Percentiles rank a stretch among this genome's conserved stretches.
These are phyloP conservation scores for Melieria crassipennis DNA, from an alignment of 2,888 invertebrate genomes.

Conservation along the genomic window DNA sequence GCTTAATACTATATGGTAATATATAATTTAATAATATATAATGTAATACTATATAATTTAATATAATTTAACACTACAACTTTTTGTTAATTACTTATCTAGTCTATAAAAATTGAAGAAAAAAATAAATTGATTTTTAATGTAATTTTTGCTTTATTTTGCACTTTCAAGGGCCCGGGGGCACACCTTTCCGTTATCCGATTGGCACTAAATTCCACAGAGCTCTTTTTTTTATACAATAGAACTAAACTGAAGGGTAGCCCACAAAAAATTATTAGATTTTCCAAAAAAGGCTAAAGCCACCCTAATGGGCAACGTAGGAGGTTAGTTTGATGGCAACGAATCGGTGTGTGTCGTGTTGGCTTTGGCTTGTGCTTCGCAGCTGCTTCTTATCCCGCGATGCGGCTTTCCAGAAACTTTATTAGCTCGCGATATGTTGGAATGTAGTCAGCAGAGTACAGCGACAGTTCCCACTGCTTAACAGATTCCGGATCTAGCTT, in stretches of 20 bases:
- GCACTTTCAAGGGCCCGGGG: too few relatives aligned
- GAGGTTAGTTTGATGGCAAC: constrained; percentile 30
- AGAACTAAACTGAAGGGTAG: background rate
- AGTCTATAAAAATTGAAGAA: too few relatives aligned
- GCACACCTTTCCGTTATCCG: too few relatives aligned
- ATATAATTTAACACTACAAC: too few relatives aligned
- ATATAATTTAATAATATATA: too few relatives aligned
- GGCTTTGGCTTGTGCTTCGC: background rate
- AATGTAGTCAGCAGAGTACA: constrained; percentile 25
- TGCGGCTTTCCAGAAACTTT: constrained; percentile 31
- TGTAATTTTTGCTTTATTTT: too few relatives aligned
- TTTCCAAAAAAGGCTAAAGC: too few relatives aligned
- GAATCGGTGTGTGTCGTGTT: background rate
- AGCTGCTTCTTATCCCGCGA: constrained; percentile 33
- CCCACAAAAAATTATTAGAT: background rate
- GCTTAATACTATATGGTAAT: too few relatives aligned
- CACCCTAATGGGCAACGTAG: constrained; percentile 14
- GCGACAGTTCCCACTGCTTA: constrained; percentile 37
- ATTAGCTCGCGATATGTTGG: constrained; percentile 13
- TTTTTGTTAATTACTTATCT: too few relatives aligned
- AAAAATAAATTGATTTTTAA: too few relatives aligned
- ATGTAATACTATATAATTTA: too few relatives aligned
- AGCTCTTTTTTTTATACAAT: background rate
- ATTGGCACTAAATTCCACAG: too few relatives aligned
- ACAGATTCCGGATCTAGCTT: constrained; percentile 33